Evolutionary conservation across 2,888 invertebrate genomes (phyloP), one percentile per base, ranked within the genome.

Genomic region (Nyleta sp.): DNA sequence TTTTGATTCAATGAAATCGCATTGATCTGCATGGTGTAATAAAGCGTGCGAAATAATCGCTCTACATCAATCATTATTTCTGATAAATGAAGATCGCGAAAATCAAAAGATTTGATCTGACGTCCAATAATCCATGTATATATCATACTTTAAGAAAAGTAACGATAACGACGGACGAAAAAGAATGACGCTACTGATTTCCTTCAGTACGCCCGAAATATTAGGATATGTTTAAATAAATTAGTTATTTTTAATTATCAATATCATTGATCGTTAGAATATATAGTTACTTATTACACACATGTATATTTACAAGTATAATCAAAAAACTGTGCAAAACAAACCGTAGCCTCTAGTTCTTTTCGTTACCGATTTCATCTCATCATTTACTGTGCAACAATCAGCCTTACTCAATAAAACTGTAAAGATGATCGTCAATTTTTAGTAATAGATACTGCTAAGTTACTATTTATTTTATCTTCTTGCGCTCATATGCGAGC

Each of bases 181-280:
- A 72, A 52, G 80, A 83, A 82, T 44, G 44, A 64, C 82, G 83
- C 82, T 84, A 80, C 83, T 83, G 84, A 79, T 72, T 74, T 80
- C 59, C 71, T 38, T 82, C 81, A 73, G 83, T 80, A 68, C 50
- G 71, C 62, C 70, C 75, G 81, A 75, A 80, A 74, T 75, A 81
- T 82, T 72, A 80, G 81, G 78, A 82, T 83, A 81, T 65, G 78
- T 75, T 77, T 78, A 78, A 82, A 89, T 86, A 82, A 72, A 87
- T 89, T 89, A 89, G 84, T 89, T 88, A 87, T 87, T 90, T 89
- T 90, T 88, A 85, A 85, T 85, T 85, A 82, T 85, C 84, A 86
- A 83, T 82, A 82, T 83, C 84, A 84, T 84, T 84, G 85, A 85
- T 86, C 84, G 87, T 88, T 89, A 87, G 87, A 87, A 88, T 86